Base-by-base conservation (phyloP, 2,797 vertebrate genomes). In the Ciconia nigra region DNA sequence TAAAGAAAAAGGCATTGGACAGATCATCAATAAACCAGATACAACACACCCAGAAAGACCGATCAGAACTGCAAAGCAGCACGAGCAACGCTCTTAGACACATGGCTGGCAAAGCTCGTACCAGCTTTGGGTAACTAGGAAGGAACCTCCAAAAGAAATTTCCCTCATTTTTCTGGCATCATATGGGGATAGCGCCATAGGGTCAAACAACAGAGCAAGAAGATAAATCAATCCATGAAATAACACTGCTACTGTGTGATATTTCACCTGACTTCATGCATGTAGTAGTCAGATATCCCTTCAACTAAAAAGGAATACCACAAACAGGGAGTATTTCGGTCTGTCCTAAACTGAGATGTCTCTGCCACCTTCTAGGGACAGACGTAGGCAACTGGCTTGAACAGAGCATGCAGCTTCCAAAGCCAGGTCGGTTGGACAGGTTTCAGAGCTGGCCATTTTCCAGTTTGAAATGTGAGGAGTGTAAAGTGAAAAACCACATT, bases 81-180 rank as follows among this genome's bases (percentile, higher is more conserved):
- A 42, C 1, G 0, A 62, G 47, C 37, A 67, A 52, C 0, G 0
- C 49, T 69, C 24, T 31, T n/a, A 74, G 44, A 24, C 7, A 1
- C 17, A 13, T 0, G 1, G 31, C 24, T 70, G 21, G 35, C 33
- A 84, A 84, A 91, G 47, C 8, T 24, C 18, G 15, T 15, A 49
- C 20, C 62, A 65, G 33, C 35, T 70, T 31, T 44, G 28, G 41
- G 44, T 20, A 54, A 35, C 41, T 21, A 44, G 46, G 44, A 79
- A 59, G 28, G 51, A 74, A 70, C 13, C 24, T 24, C 5, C 14
- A 15, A 47, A 52, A 52, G 10, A 67, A 72, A 39, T 42, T 20
- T n/a, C 37, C 11, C 15, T 51, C 9, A 5, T 31, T 79, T 55
- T 89, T 67, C 49, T 74, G 20, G 24, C 24, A 9, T 25, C 19